A percentile compares a stretch with the other conserved stretches of the same genome.
These are phyloP conservation scores for Adelosebastes latens DNA, from an alignment of 2,797 vertebrate genomes.

Conservation along the genomic window DNA sequence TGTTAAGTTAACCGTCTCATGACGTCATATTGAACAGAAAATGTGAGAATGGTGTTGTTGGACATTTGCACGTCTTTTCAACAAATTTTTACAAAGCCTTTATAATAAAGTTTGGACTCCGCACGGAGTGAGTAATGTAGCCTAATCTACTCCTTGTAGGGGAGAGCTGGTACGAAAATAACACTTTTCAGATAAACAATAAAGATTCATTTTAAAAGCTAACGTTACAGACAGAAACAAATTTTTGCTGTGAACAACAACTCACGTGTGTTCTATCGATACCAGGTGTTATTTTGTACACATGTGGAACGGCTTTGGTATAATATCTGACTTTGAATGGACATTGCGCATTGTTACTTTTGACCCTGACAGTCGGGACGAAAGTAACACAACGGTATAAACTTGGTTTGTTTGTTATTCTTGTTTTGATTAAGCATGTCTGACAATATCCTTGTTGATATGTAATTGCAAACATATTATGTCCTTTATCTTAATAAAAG, in stretches of 20 bases:
- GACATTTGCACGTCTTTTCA: not conserved
- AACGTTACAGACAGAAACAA: not conserved
- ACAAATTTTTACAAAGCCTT: not conserved
- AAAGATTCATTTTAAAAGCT: not conserved
- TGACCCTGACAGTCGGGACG: not conserved
- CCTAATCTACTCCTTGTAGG: not conserved
- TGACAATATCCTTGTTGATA: no score
- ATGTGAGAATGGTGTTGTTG: not conserved
- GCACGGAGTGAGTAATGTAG: not conserved
- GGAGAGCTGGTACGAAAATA: not conserved
- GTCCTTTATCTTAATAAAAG: no score
- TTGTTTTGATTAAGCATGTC: no score
- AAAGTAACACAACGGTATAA: not conserved
- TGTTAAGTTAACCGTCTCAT: not conserved
- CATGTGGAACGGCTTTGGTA: not conserved
- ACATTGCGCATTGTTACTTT: no score
- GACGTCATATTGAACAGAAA: not conserved
- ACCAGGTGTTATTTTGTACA: not conserved
- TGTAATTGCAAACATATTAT: no score
- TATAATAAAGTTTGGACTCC: not conserved
- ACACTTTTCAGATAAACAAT: not conserved
- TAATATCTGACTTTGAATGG: not conserved
- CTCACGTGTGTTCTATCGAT: not conserved
- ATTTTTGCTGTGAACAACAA: not conserved
- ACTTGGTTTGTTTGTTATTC: no score